Evolutionary conservation across 2,888 invertebrate species (phyloP), one percentile per base, ranked within the genome.

Genomic region (Chironomus tentans): DNA sequence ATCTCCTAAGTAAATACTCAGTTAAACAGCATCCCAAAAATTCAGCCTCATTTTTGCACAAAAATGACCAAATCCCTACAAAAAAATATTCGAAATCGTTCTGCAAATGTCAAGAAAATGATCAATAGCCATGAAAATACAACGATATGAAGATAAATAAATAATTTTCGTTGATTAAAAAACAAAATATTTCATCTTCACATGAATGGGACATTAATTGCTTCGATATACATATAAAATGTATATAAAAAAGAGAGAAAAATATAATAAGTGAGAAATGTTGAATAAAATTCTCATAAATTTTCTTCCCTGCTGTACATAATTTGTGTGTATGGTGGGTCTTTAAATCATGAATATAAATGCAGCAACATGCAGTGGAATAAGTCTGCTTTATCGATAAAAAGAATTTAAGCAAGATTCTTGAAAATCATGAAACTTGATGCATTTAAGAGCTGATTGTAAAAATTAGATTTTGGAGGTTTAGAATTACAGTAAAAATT

Each of bases 151-250:
- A 69, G 18, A 69, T 69, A 70, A 70, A 70, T 70, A 70, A 70
- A 70, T 70, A 47, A 65, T 47, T 70, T 48, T 48, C 48, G 70
- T 70, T 70, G 70, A 70, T 70, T 70, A 70, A 70, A 38, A 70
- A 70, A 70, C 70, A 70, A 70, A 70, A 70, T 70, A 70, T 70
- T 70, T 70, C 70, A 70, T 70, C 70, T 70, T 70, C 46, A 46
- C 70, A 70, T 70, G 70, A 70, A 70, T 70, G 47, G 47, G 70
- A 70, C 70, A 70, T 70, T 70, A 70, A 70, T 70, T 70, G 70
- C 70, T 48, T 48, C 24, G 21, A 47, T 70, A 47, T 48, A 22
- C 15, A 70, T 15, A 56, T 56, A 5, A 18, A 56, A 56, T 56
- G 15, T 18, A 56, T 18, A 56, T n/a, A 56, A 56, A 56, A 50